These are phyloP conservation scores for Drosophila pseudotalamancana DNA, from an alignment of 2,888 invertebrate genomes.

Conservation along the genomic window DNA sequence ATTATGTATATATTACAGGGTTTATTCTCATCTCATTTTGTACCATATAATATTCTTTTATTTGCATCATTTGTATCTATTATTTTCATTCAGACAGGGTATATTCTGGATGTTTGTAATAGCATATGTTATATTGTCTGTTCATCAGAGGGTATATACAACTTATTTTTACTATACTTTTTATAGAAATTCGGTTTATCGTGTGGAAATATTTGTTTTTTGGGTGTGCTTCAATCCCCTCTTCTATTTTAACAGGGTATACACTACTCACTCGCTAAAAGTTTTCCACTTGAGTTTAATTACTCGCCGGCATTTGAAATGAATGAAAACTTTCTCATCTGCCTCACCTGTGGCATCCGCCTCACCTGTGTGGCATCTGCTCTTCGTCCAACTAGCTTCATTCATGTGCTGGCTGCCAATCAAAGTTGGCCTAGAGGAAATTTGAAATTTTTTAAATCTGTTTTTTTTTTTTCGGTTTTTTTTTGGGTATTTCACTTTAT, in stretches of 20 bases:
- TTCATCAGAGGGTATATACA: neutral
- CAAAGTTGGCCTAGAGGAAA: slow-evolving; percentile 29
- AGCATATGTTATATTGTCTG: neutral
- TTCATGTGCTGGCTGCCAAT: slow-evolving; percentile 62
- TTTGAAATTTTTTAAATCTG: too few species aligned
- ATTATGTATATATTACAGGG: neutral
- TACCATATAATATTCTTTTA: too few species aligned
- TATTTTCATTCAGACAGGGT: neutral
- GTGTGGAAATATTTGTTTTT: too few species aligned
- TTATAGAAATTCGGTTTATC: too few species aligned
- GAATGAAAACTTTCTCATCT: neutral
- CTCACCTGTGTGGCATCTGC: slow-evolving; percentile 55
- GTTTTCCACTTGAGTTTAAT: neutral
- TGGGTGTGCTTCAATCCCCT: too few species aligned
- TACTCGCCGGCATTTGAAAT: neutral
- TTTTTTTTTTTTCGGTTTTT: slow-evolving; percentile 5
- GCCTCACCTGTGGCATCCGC: neutral
- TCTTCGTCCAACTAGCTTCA: slow-evolving; percentile 32
- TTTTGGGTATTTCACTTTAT: slow-evolving; percentile 55
- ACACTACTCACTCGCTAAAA: neutral
- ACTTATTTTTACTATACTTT: too few species aligned
- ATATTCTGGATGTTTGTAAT: too few species aligned
- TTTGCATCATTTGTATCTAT: too few species aligned
- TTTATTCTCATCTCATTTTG: neutral
- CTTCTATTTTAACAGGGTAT: neutral